Evolutionary conservation across 2,113 vertebrate genomes (phyloP).

Genomic region (Xyliphius kryptos): DNA sequence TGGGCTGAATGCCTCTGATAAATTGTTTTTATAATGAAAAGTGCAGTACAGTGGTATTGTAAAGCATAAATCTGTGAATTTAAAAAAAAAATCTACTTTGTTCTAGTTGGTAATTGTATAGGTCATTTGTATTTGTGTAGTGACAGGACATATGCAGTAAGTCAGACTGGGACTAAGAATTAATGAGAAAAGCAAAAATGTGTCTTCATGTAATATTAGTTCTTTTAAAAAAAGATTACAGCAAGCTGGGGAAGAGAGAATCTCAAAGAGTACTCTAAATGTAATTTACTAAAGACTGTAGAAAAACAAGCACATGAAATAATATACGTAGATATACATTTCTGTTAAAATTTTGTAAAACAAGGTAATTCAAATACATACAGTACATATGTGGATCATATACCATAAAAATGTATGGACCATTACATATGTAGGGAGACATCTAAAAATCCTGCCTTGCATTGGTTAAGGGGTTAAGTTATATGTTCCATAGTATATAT

Average conservation of each 20-base stretch:
- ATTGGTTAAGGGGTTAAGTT: too few species aligned
- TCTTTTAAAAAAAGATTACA: slow-evolving; percentile 1
- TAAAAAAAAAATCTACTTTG: slow-evolving; percentile 7
- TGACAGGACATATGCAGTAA: slow-evolving; percentile 9
- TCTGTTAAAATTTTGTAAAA: too few species aligned
- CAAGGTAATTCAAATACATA: too few species aligned
- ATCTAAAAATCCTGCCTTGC: too few species aligned
- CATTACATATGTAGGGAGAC: too few species aligned
- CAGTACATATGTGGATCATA: too few species aligned
- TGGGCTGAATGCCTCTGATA: slow-evolving; percentile 13
- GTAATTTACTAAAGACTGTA: neutral
- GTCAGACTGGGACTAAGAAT: neutral
- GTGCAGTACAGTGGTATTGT: neutral
- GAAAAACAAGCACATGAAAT: too few species aligned
- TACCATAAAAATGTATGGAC: too few species aligned
- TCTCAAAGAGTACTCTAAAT: neutral
- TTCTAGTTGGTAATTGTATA: slow-evolving; percentile 11
- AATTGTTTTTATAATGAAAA: slow-evolving; percentile 18
- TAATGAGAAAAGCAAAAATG: slow-evolving; percentile 13
- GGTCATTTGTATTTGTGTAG: slow-evolving; percentile 16
- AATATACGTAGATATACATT: too few species aligned
- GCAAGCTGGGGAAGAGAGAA: neutral
- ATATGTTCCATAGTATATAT: too few species aligned
- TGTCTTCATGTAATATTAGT: slow-evolving; percentile 6
- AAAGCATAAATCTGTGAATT: slow-evolving; percentile 4